Percentiles rank a stretch among this genome's conserved stretches.
Evolutionary conservation across 2,797 vertebrate genomes (phyloP).

Genomic region (Alosa sapidissima): DNA sequence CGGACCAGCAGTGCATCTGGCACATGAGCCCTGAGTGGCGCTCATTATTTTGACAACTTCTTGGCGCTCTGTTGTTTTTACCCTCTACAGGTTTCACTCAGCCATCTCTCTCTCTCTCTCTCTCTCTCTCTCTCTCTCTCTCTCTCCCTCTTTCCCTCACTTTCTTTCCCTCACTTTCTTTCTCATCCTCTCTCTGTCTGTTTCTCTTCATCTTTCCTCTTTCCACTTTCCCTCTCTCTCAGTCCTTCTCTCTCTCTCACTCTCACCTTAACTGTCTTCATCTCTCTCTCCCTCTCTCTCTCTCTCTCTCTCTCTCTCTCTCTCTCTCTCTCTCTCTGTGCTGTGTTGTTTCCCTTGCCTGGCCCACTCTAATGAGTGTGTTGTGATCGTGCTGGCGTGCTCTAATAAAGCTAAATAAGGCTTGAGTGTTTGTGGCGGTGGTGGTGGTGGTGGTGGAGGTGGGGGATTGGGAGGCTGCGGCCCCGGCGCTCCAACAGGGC

Average conservation of each 20-base stretch:
- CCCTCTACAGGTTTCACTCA: not conserved
- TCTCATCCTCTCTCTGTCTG: not conserved
- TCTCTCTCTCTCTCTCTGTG: conserved; percentile 19
- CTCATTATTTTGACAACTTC: conserved; percentile 6
- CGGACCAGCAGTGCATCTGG: not conserved
- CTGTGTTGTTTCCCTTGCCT: conserved; percentile 26
- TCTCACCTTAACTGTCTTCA: not conserved
- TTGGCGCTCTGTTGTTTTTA: not conserved
- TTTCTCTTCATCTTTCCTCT: not conserved
- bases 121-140: not conserved
- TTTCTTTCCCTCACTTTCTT: not conserved
- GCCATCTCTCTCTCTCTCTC: not conserved
- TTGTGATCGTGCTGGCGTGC: conserved; percentile 46
- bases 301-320: not conserved
- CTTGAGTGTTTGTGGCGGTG: conserved; percentile 22
- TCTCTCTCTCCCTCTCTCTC: not conserved
- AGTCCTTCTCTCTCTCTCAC: not conserved
- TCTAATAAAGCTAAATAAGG: conserved; percentile 28
- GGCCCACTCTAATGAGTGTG: conserved; percentile 43
- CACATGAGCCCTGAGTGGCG: not conserved
- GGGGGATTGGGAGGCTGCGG: not conserved
- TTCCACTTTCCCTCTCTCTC: not conserved
- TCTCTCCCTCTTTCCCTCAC: no score
- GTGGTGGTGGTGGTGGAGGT: not conserved
- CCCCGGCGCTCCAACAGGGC: not conserved